These are phyloP conservation scores for Leptobrachium ailaonicum DNA, from an alignment of 2,113 vertebrate species.

Conservation along the genomic window DNA sequence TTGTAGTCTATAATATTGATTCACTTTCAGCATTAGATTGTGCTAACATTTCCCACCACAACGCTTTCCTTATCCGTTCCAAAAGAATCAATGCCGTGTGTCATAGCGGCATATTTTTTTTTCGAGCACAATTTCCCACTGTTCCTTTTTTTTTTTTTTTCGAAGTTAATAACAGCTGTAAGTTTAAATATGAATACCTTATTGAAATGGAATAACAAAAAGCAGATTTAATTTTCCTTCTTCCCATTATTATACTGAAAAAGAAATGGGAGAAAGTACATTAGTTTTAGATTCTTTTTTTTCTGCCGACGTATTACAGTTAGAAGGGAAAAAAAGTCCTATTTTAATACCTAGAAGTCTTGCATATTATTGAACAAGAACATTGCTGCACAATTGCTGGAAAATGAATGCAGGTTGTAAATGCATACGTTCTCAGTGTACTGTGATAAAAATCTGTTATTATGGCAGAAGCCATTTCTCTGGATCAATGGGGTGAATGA, in stretches of 20 bases:
- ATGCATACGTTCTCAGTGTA: no score
- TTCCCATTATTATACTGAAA: neutral
- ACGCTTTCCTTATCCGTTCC: conserved; percentile 27
- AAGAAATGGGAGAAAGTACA: neutral
- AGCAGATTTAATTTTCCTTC: neutral
- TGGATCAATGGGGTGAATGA: no score
- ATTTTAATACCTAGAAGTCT: neutral
- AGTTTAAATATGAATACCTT: conserved; percentile 25
- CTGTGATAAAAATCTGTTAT: no score
- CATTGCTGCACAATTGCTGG: neutral
- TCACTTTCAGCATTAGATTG: conserved; percentile 40
- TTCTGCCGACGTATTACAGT: neutral
- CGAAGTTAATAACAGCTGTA: neutral
- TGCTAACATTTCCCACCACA: conserved; percentile 39
- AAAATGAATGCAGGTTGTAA: no score
- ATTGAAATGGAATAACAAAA: neutral
- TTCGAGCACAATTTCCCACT: conserved; percentile 31
- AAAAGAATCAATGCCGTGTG: conserved; percentile 34
- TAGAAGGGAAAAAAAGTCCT: neutral
- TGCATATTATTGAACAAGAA: neutral
- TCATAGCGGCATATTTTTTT: conserved; percentile 21
- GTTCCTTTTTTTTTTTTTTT: conserved; percentile 17
- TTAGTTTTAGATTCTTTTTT: neutral
- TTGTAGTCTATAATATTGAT: conserved; percentile 48
- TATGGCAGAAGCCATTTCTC: no score